Evolutionary conservation across 2,888 invertebrate genomes (phyloP), one percentile per base, ranked within the genome.

Genomic region (Cylindroiulus punctatus): DNA sequence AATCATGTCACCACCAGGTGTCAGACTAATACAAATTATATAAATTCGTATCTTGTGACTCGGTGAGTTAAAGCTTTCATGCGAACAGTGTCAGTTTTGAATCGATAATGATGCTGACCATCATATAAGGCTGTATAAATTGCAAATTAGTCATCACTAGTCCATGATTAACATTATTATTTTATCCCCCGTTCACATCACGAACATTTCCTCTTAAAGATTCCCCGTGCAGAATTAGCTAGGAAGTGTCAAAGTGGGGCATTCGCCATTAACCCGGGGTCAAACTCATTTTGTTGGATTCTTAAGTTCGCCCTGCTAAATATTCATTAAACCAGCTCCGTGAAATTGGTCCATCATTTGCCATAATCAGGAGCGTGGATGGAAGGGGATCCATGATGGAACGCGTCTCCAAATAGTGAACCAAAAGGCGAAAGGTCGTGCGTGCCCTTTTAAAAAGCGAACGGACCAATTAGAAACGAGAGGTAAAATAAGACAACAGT

Each of bases 321-420:
- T 65, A 65, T 65, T 65, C 65, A 65, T 65, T 65, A 65, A 65
- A 65, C n/a, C 65, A n/a, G 22, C 26, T 65, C n/a, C 65, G 52
- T 12, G 65, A 26, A 10, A 7, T 10, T 26, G 65, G 65, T 2
- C 17, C 10, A 26, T 65, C 26, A n/a, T 65, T 22, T 26, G 19
- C 7, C 65, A 26, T 65, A 4, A 57, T 57, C 57, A 57, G 3
- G n/a, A 57, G 57, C 57, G n/a, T 5, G 4, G n/a, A 65, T 65
- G n/a, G 26, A 65, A 26, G 26, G n/a, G 22, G 57, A 5, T 26
- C 26, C 52, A n/a, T 17, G 26, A 65, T 65, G 26, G 12, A 7
- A 8, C n/a, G 0, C 4, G 26, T n/a, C 26, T 26, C 65, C 65
- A 26, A 65, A n/a, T 57, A n/a, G 2, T 57, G 57, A 57, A 57